Evolutionary conservation across 2,113 vertebrate species (phyloP).

Genomic region (Siniperca chuatsi): DNA sequence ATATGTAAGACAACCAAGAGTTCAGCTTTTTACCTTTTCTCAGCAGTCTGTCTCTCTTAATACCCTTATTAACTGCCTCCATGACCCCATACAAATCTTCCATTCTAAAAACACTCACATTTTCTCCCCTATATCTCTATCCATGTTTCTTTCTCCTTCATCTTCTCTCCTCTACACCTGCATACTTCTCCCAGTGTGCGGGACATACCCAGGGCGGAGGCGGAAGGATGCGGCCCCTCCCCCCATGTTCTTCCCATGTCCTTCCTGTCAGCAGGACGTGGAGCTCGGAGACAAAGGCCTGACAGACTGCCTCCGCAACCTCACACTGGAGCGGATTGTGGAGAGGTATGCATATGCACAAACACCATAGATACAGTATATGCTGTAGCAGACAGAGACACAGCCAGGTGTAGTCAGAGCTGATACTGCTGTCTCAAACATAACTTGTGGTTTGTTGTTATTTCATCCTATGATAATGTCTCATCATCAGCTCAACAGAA

Average conservation of each 20-base stretch:
- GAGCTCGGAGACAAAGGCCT: constrained; percentile 94
- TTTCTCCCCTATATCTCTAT: constrained; percentile 4
- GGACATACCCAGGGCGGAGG: constrained; percentile 93
- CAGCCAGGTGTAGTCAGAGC: neutral
- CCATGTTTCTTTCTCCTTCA: constrained; percentile 6
- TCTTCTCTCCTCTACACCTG: constrained; percentile 25
- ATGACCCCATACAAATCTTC: neutral
- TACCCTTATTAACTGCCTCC: neutral
- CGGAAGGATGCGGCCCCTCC: constrained; percentile 86
- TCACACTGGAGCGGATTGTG: constrained; percentile 95
- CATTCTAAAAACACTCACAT: neutral
- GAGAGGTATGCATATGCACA: constrained; percentile 84
- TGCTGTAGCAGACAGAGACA: constrained; percentile 3
- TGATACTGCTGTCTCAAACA: neutral
- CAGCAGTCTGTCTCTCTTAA: neutral
- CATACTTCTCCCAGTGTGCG: constrained; percentile 84
- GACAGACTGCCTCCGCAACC: constrained; percentile 93
- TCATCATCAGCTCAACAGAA: neutral
- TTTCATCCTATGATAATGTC: neutral
- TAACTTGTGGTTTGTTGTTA: neutral
- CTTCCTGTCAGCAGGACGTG: constrained; percentile 91
- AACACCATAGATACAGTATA: neutral
- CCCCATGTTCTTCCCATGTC: constrained; percentile 92
- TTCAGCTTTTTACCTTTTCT: neutral
- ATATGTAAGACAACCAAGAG: neutral